These are phyloP conservation scores for Cryptotis parvus DNA, from an alignment of 2,113 vertebrate species.

Conservation along the genomic window DNA sequence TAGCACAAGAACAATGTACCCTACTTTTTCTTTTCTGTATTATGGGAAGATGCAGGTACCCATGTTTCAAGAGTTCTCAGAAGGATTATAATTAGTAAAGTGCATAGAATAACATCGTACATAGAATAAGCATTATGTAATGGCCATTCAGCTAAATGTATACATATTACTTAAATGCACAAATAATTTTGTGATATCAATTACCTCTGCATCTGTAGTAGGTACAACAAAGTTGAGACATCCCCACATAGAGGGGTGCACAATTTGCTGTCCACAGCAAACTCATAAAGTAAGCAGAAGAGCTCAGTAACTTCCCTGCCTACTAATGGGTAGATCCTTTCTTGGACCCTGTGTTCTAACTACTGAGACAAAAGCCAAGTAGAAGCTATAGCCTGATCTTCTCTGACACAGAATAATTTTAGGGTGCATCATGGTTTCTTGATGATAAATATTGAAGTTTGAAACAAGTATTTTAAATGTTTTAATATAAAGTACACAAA, in stretches of 20 bases:
- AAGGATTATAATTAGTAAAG: constrained; percentile 2
- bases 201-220: neutral
- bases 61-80: neutral
- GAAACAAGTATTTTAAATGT: constrained; percentile 9
- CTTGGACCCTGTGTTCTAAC: neutral
- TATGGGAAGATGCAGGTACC: neutral
- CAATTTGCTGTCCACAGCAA: neutral
- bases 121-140: neutral
- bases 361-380: neutral
- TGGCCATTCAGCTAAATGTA: neutral
- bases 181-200: neutral
- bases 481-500: neutral
- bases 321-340: neutral
- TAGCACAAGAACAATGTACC: neutral
- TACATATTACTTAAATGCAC: neutral
- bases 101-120: neutral
- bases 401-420: neutral
- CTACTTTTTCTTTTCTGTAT: neutral
- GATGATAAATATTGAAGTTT: constrained; percentile 27
- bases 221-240: neutral
- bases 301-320: neutral
- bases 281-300: neutral
- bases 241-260: neutral
- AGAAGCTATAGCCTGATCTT: neutral
- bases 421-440: neutral